Conservation (phyloP, 2,888 invertebrate genomes). For the Ditula angustiorana region DNA sequence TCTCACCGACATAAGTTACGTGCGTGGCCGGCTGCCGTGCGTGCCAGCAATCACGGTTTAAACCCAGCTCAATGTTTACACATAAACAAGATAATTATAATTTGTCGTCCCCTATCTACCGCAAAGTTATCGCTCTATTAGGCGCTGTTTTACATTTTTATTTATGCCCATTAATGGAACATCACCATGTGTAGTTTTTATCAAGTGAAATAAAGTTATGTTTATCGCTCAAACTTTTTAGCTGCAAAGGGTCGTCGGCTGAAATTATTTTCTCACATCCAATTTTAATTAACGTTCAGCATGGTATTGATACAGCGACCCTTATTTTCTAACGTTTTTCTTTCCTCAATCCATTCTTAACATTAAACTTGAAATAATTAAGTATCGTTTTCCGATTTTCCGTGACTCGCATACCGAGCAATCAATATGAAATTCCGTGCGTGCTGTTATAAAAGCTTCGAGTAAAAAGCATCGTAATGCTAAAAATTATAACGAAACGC, state of each 20-base stretch:
- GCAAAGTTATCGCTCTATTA: conserved; percentile 67
- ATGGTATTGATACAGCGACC: too few relatives aligned
- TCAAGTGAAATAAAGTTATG: neutral
- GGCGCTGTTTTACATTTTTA: conserved; percentile 54
- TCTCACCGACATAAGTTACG: conserved; percentile 28
- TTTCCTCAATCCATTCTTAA: conserved; percentile 4
- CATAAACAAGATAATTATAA: conserved; percentile 71
- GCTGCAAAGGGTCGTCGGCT: too few relatives aligned
- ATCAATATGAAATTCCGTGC: conserved; percentile 44
- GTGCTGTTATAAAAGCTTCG: conserved; percentile 56
- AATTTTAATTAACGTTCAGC: too few relatives aligned
- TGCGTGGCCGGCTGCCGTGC: conserved; percentile 60
- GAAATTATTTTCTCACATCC: too few relatives aligned
- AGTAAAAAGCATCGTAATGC: conserved; percentile 64
- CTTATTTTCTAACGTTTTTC: neutral
- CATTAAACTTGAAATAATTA: conserved; percentile 11
- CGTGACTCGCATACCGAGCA: conserved; percentile 9
- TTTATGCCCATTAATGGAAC: conserved; percentile 39
- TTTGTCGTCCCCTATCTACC: conserved; percentile 65
- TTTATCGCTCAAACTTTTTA: too few relatives aligned
- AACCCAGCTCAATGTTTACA: conserved; percentile 73
- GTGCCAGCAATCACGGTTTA: conserved; percentile 70
- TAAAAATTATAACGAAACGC: conserved; percentile 78
- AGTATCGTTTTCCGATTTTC: conserved; percentile 2
- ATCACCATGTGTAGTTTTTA: neutral